These are phyloP conservation scores for Brachionus koreanus DNA, from an alignment of 1,140 invertebrate genomes.

Conservation along the genomic window DNA sequence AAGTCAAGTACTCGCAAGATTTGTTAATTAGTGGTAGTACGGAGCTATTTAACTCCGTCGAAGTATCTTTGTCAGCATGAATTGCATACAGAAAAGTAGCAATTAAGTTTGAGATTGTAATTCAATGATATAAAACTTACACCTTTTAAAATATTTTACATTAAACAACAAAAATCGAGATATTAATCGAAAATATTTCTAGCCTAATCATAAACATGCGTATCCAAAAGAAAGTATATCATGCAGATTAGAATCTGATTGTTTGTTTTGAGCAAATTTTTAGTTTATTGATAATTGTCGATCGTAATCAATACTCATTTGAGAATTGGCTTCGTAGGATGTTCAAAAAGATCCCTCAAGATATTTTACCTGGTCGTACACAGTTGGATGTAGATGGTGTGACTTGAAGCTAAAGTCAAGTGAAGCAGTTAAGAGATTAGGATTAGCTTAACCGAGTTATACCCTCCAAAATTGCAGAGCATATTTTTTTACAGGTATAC, in stretches of 20 bases:
- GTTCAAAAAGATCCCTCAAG: neutral
- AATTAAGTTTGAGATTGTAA: slow-evolving; percentile 7
- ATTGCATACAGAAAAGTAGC: neutral
- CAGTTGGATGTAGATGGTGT: neutral
- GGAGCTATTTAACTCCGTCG: neutral
- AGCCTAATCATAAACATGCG: neutral
- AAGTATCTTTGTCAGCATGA: neutral
- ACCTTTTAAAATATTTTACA: neutral
- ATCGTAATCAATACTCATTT: slow-evolving; percentile 16
- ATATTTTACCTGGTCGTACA: neutral
- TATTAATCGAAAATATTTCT: neutral
- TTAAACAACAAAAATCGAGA: slow-evolving; percentile 8
- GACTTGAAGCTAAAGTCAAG: slow-evolving; percentile 19
- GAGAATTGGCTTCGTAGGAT: neutral
- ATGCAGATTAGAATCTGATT: slow-evolving; percentile 6
- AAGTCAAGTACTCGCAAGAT: neutral
- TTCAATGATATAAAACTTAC: neutral
- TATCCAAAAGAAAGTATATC: slow-evolving; percentile 8
- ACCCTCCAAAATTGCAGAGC: neutral
- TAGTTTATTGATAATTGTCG: neutral
- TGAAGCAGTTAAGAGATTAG: neutral
- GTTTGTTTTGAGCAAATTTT: neutral
- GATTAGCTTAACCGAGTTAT: neutral
- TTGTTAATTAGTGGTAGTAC: neutral
- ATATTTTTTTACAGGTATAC: slow-evolving; percentile 33